These are phyloP conservation scores for Callorhinus ursinus DNA, from an alignment of 2,113 vertebrate genomes.

Conservation along the genomic window DNA sequence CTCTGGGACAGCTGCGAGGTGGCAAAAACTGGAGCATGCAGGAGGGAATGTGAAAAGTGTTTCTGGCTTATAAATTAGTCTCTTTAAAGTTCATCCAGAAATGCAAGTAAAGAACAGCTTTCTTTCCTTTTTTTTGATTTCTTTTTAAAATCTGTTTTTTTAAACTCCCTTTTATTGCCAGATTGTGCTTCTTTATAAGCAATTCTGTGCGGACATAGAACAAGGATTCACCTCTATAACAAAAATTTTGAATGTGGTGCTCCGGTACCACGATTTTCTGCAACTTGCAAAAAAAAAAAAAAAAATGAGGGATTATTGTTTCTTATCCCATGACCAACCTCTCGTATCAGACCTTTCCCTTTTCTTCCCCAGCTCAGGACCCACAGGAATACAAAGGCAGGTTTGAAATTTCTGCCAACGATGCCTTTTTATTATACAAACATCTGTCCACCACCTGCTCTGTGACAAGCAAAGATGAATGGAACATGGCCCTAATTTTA, in stretches of 20 bases:
- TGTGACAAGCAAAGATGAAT: not conserved
- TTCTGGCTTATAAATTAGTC: slow-evolving; percentile 10
- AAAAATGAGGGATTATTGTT: not conserved
- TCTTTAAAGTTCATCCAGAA: slow-evolving; percentile 37
- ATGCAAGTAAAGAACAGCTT: slow-evolving; percentile 25
- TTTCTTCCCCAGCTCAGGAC: not conserved
- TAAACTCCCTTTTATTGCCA: slow-evolving; percentile 15
- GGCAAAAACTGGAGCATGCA: not conserved
- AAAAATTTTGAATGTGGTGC: not conserved
- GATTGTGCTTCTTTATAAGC: slow-evolving; percentile 4
- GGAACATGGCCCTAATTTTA: not conserved
- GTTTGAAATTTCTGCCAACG: slow-evolving; percentile 27
- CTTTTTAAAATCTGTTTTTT: slow-evolving; percentile 14
- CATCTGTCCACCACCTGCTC: not conserved
- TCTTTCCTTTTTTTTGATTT: not conserved
- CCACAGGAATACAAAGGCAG: slow-evolving; percentile 23
- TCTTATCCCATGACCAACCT: slow-evolving; percentile 39
- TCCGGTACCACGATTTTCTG: not conserved
- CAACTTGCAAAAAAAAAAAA: not conserved
- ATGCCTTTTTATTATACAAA: not conserved
- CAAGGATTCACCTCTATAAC: not conserved
- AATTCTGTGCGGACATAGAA: not conserved
- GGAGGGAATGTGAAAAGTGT: not conserved
- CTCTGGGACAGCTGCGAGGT: slow-evolving; percentile 18
- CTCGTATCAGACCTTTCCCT: slow-evolving; percentile 42